phyloP scores from a whole-genome alignment of 1,140 invertebrate species.

The Drosophila nannoptera region DNA sequence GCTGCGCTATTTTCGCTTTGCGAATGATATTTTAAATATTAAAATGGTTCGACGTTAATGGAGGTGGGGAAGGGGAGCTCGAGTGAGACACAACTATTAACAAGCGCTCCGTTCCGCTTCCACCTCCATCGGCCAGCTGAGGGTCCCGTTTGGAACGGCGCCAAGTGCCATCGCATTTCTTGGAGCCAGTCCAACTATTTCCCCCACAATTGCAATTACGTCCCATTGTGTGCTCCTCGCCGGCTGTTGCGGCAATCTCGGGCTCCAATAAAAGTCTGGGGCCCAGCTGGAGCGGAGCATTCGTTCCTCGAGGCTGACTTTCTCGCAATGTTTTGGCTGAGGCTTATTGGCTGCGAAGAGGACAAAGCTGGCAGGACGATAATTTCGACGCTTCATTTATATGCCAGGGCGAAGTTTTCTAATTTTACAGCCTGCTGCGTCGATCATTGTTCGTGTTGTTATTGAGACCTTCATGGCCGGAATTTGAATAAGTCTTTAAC shows the following conservation, averaged over 20 bases:
- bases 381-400: conserved; percentile 37
- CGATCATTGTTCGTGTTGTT: conserved; percentile 13
- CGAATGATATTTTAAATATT: conserved; percentile 67
- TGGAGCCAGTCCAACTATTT: conserved; percentile 41
- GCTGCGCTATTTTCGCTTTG: conserved; percentile 29
- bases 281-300: conserved; percentile 27
- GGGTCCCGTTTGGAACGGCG: conserved; percentile 34
- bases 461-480: neutral
- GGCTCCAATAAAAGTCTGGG: conserved; percentile 55
- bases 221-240: conserved; percentile 20
- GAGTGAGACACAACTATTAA: conserved; percentile 23
- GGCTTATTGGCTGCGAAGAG: conserved; percentile 59
- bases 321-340: conserved; percentile 27
- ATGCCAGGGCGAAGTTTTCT: conserved; percentile 26
- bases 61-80: neutral
- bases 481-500: conserved; percentile 6
- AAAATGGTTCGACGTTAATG: conserved; percentile 49
- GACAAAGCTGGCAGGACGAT: conserved; percentile 34
- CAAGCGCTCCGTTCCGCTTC: neutral
- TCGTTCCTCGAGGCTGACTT: conserved; percentile 12
- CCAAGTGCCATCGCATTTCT: conserved; percentile 40
- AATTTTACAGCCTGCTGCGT: conserved; percentile 33
- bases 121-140: conserved; percentile 21
- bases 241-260: conserved; percentile 55
- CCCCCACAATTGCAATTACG: conserved; percentile 54